Evolutionary conservation across 2,797 vertebrate species (phyloP), one percentile per base, ranked within the genome.

Genomic region (Tokudaia tokunoshimensis): DNA sequence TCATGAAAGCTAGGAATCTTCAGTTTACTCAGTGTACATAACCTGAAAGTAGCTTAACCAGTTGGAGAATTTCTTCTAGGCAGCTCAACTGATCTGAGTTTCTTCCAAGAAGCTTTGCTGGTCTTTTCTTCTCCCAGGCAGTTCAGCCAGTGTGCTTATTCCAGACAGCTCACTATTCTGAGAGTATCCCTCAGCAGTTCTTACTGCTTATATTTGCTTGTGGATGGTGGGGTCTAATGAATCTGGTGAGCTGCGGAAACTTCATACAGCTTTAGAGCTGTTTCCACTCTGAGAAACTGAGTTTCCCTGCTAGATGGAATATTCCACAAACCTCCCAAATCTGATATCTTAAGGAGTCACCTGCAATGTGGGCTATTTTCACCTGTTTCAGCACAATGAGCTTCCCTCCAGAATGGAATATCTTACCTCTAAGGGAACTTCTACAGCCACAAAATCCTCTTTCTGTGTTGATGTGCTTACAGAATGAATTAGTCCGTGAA

Each of bases 351-450:
- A 31, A 9, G 7, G 13, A n/a, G 11, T 26, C 22, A 50, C 41
- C 19, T 70, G 20, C 41, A 22, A 34, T 0, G 0, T 12, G 0
- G 34, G 19, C 2, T 47, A 22, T 26, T n/a, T 85, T 52, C 31
- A 50, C 11, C 19, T 85, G 6, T 5, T 67, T 85, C n/a, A n/a
- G 50, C 11, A 52, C 15, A 50, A 47, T 67, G 44, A 67, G 31
- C 12, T 67, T 50, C 1, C 31, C 44, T 34, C 12, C 3, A 50
- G 61, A 6, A 15, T 14, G 31, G 1, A 67, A 50, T 50, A 50
- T 34, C 7, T 3, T 67, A 14, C 47, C 9, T 31, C 80, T 61
- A 24, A 24, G 57, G 7, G 57, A 44, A 31, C 2, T 20, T 47
- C 20, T 24, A 50, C 5, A 50, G 19, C 44, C 44, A 50, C 11